These are phyloP conservation scores for Brotula barbata DNA, from an alignment of 2,797 vertebrate genomes.

Conservation along the genomic window DNA sequence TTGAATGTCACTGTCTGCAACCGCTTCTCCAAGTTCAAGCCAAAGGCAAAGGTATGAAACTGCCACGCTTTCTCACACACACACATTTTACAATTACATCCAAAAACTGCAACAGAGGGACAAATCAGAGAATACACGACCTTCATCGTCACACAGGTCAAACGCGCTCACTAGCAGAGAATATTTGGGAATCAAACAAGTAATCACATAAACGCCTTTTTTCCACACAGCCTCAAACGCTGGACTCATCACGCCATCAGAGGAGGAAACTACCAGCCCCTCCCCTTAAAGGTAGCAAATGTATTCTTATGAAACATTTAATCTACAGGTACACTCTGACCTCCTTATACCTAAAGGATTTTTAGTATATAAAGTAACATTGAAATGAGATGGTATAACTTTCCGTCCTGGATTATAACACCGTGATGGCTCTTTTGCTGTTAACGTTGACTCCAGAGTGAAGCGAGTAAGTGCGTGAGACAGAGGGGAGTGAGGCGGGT, in stretches of 20 bases:
- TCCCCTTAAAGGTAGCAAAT: constrained; percentile 85
- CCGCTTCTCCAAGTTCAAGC: constrained; percentile 86
- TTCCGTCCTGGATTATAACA: no score
- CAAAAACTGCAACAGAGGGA: no score
- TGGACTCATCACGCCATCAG: constrained; percentile 94
- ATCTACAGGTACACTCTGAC: no score
- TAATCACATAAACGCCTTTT: no score
- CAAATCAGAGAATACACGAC: no score
- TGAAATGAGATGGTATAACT: no score
- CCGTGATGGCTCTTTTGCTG: no score
- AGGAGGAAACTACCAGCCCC: constrained; percentile 95
- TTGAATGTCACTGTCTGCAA: constrained; percentile 91
- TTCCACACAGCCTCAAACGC: constrained; percentile 87
- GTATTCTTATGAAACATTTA: not conserved
- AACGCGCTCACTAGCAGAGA: no score
- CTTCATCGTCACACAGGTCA: no score
- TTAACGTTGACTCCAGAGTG: not conserved
- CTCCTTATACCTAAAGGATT: no score
- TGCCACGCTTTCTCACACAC: not conserved
- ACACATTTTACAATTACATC: no score
- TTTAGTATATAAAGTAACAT: not conserved
- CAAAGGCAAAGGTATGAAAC: constrained; percentile 84
- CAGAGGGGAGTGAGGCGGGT: not conserved
- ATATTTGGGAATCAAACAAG: no score
- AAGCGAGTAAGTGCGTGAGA: constrained; percentile 16